These are phyloP conservation scores for Mirza zaza DNA, from an alignment of 2,113 vertebrate genomes.

Conservation along the genomic window DNA sequence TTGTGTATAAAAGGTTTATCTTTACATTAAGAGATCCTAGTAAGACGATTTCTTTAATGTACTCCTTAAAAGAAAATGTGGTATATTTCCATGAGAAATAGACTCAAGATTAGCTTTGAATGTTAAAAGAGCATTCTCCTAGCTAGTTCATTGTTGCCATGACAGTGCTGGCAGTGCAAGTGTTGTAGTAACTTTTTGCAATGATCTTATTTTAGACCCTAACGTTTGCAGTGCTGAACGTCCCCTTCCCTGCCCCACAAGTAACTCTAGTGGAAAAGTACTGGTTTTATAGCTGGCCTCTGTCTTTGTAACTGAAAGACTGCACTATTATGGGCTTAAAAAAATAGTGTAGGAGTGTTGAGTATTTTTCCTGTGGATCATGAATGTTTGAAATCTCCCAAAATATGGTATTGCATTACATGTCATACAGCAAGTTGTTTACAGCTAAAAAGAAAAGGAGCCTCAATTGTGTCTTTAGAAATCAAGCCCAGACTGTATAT, in stretches of 20 bases:
- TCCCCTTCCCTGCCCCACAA: constrained; percentile 65
- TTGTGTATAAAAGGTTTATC: constrained; percentile 23
- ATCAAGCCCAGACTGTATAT: constrained; percentile 62
- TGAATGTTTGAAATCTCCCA: constrained; percentile 82
- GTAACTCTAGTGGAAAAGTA: constrained; percentile 72
- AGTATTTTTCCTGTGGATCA: constrained; percentile 81
- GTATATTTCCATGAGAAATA: constrained; percentile 72
- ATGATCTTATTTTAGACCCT: constrained; percentile 80
- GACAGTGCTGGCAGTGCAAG: constrained; percentile 71
- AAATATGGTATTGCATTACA: constrained; percentile 82
- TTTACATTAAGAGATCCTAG: constrained; percentile 51
- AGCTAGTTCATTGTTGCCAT: constrained; percentile 76
- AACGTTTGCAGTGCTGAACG: constrained; percentile 63
- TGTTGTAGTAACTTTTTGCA: constrained; percentile 77
- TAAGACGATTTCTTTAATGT: constrained; percentile 55
- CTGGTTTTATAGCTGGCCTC: constrained; percentile 65
- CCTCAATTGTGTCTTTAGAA: constrained; percentile 70
- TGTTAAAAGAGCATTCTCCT: constrained; percentile 68
- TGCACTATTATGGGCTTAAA: constrained; percentile 80
- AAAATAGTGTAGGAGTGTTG: constrained; percentile 78
- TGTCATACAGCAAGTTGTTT: constrained; percentile 82
- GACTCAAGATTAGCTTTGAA: constrained; percentile 68
- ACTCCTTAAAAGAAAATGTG: constrained; percentile 62
- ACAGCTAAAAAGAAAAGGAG: constrained; percentile 62
- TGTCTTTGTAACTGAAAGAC: constrained; percentile 71